Base-by-base conservation (phyloP, 2,797 vertebrate species). In the Nannoperca obscura region DNA sequence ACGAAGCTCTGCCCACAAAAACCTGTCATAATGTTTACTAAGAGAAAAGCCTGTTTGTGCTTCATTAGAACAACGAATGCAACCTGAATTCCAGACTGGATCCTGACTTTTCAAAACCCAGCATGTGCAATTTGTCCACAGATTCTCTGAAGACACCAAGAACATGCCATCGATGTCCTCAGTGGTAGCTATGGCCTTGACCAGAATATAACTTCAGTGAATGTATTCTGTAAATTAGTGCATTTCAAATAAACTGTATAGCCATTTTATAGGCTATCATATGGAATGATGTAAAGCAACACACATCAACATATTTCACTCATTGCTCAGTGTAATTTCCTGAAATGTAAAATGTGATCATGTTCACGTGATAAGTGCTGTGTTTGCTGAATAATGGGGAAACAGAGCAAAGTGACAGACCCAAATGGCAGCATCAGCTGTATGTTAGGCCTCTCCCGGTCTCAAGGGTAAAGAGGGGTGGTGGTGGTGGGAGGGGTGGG, bases 381-480 rank as follows among this genome's bases (percentile, higher is more conserved):
- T 11, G 9, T 13, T 4, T n/a, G 71, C 66, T 61, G 74, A 63
- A 75, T 59, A 59, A 50, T 13, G 42, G 10, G 1, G 27, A 59
- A 60, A 49, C 34, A 22, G 44, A 42, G 61, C 32, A 55, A 63
- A 71, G 38, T 67, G 57, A 76, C 65, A 32, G 42, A 73, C 14
- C 30, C 59, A 61, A 81, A 61, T 27, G 40, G 69, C 68, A 79
- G 78, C 79, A 81, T 83, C 82, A 82, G 76, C 82, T 82, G 57
- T 34, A 47, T 8, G 57, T 30, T 64, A 71, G 84, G 74, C 66
- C 72, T 71, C 57, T 57, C 63, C 71, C 54, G 61, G 69, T 82
- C 65, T 90, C 82, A 87, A 88, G 84, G 86, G 86, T 85, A 80
- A 67, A 70, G 62, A 14, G 59, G 62, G 65, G 66, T 47, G 61